Percentiles rank a stretch among this genome's conserved stretches.
Evolutionary conservation across 2,113 vertebrate genomes (phyloP).

Genomic region (Ornithorhynchus anatinus): DNA sequence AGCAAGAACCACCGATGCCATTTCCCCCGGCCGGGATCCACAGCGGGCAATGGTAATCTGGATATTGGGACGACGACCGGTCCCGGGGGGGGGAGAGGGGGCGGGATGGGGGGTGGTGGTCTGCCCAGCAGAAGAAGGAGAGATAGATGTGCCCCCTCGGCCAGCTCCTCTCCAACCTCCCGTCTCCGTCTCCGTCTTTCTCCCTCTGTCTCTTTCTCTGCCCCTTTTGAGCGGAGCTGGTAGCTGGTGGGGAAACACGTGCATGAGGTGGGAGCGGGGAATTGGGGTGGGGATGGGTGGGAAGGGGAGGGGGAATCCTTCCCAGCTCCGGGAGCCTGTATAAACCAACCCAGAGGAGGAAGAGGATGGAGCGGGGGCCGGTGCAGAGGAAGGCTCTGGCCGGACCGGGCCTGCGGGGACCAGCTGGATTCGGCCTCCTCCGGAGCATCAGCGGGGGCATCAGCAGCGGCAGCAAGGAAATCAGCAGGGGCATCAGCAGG

Average conservation of each 20-base stretch:
- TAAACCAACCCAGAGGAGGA: neutral
- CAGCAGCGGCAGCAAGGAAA: neutral
- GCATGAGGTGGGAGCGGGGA: conserved; percentile 4
- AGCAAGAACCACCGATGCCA: neutral
- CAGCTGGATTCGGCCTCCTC: neutral
- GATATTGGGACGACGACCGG: too few relatives aligned
- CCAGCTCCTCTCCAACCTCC: neutral
- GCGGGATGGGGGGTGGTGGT: too few relatives aligned
- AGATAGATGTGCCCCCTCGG: too few relatives aligned
- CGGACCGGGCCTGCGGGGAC: neutral
- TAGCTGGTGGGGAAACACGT: conserved; percentile 39
- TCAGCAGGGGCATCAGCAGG: neutral
- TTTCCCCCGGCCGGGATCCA: neutral
- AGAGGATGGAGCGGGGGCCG: neutral
- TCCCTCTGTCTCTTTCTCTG: neutral
- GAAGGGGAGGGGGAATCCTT: neutral
- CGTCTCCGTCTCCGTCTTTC: neutral
- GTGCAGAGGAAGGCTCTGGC: accelerated
- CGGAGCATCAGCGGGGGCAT: neutral
- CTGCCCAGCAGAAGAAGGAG: neutral
- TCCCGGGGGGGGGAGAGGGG: too few relatives aligned
- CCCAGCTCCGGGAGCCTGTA: conserved; percentile 10
- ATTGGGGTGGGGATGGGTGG: neutral
- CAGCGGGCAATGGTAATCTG: too few relatives aligned
- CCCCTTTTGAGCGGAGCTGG: neutral